Conservation (phyloP, 2,888 invertebrate genomes). For the Hyppa rectilinea region DNA sequence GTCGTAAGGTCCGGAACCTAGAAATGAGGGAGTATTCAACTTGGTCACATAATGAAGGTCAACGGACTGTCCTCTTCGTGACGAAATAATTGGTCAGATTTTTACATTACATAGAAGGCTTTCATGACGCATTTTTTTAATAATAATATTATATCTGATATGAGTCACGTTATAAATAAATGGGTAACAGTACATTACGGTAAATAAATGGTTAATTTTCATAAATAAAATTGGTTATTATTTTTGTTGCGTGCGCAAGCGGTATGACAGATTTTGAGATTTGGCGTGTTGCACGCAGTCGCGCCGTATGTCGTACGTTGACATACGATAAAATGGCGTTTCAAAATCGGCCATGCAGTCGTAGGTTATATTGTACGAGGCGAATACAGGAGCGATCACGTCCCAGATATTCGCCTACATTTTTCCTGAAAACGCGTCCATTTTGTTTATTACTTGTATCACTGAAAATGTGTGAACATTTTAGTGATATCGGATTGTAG, state of each 20-base stretch:
- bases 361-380: slow-evolving; percentile 60
- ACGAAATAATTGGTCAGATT: slow-evolving; percentile 13
- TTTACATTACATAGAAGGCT: slow-evolving; percentile 7
- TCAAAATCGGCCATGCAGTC: slow-evolving; percentile 67
- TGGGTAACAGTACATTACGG: slow-evolving; percentile 47
- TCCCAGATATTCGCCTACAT: slow-evolving; percentile 40
- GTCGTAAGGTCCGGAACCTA: background rate
- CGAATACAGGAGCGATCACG: slow-evolving; percentile 47
- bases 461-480: slow-evolving; percentile 49
- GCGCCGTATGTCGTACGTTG: slow-evolving; percentile 69
- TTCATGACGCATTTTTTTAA: slow-evolving; percentile 43
- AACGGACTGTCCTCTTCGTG: slow-evolving; percentile 9
- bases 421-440: slow-evolving; percentile 42
- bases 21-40: background rate
- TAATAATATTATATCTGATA: slow-evolving; percentile 41
- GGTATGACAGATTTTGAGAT: slow-evolving; percentile 73
- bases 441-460: slow-evolving; percentile 51
- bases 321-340: slow-evolving; percentile 68
- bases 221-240: slow-evolving; percentile 72
- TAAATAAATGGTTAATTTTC: slow-evolving; percentile 64
- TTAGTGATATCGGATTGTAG: slow-evolving; percentile 50
- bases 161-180: slow-evolving; percentile 51
- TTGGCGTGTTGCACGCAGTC: slow-evolving; percentile 85
- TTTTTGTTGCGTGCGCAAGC: slow-evolving; percentile 78
- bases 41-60: slow-evolving; percentile 4